These are phyloP conservation scores for Psophia crepitans DNA, from an alignment of 2,113 vertebrate genomes.

Conservation along the genomic window DNA sequence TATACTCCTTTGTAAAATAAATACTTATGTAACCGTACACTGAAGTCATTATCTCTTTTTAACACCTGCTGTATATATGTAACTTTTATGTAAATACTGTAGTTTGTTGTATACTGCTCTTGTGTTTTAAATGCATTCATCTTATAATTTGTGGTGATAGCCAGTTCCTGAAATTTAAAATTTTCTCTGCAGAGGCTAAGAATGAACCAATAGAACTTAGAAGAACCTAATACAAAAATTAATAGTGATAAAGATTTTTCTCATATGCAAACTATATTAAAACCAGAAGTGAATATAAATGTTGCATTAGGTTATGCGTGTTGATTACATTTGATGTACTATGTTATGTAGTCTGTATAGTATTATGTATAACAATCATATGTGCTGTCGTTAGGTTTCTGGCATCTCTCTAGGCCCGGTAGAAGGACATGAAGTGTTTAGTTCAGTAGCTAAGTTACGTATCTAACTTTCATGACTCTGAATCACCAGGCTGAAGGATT, in stretches of 20 bases:
- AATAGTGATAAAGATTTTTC: neutral
- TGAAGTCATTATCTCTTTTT: neutral
- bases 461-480: rapidly evolving
- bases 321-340: neutral
- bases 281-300: neutral
- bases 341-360: neutral
- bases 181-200: neutral
- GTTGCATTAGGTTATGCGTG: neutral
- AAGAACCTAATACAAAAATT: neutral
- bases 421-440: neutral
- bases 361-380: neutral
- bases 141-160: neutral
- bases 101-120: neutral
- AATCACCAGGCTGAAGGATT: neutral
- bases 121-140: neutral
- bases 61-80: neutral
- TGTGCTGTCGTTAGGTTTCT: neutral
- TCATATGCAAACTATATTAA: neutral
- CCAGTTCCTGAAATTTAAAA: neutral
- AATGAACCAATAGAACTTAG: neutral
- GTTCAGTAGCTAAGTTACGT: neutral
- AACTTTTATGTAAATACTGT: neutral
- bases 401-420: neutral
- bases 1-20: neutral
- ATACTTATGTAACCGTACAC: neutral